Evolutionary conservation across 2,113 vertebrate species (phyloP), one percentile per base, ranked within the genome.

Genomic region (Hyaena hyaena): DNA sequence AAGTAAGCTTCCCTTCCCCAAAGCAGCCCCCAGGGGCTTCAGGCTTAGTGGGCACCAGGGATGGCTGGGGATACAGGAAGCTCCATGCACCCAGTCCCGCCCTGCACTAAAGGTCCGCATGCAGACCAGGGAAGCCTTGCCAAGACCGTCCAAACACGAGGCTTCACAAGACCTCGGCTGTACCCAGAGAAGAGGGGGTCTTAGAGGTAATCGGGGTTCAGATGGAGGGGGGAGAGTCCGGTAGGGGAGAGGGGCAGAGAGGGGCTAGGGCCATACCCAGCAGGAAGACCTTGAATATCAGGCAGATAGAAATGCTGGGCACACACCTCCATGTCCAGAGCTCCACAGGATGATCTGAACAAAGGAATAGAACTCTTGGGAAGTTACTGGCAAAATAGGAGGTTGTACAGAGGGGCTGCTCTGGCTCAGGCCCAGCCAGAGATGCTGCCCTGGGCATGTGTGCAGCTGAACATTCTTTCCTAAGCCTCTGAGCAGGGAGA

Each of bases 1-100:
- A 83, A 88, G 28, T 35, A 63, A 95, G n/a, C 91, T 95, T 95
- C 88, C 95, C 43, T 92, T 90, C 95, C 88, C 66, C 1, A 1
- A 2, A 1, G 39, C 2, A 0, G 10, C 26, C 69, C 53, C 26
- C 31, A 53, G 26, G 48, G 66, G 26, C 53, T 74, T 12, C 0
- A 10, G 91, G 55, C 53, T 88, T 69, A 45, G 26, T 0, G 0
- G 88, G 76, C 11, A 12, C 4, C 76, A 68, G 58, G 84, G 53
- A 4, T 0, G 1, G 58, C 0, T 31, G 4, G 28, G 88, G 84
- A 58, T 0, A 0, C 28, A 26, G 19, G 50, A 74, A 87, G 50
- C 26, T 24, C 26, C 0, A 8, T 0, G 10, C 23, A 65, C 26
- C 26, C 33, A 90, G 88, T 33, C 48, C 43, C 0, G 48, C 35